Evolutionary conservation across 2,888 invertebrate species (phyloP).

Genomic region (Tenthredo mesomela): DNA sequence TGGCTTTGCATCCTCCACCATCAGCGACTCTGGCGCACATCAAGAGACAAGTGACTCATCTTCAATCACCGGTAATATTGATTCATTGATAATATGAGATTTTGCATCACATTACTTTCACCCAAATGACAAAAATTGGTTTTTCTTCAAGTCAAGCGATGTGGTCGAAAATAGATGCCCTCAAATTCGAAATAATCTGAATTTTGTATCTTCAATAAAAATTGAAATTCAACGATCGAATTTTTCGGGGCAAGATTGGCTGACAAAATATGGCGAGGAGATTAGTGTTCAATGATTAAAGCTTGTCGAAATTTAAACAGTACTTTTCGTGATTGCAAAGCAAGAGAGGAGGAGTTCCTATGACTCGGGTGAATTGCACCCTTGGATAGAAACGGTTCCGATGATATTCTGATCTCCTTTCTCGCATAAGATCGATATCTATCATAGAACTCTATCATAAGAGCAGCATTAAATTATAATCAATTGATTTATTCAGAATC

Average conservation of each 20-base stretch:
- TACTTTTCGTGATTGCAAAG: background rate
- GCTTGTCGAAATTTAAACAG: background rate
- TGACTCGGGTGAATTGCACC: background rate
- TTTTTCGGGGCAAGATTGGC: background rate
- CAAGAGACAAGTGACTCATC: slow-evolving; percentile 89
- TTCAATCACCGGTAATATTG: slow-evolving; percentile 77
- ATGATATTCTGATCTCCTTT: background rate
- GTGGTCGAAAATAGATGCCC: too few relatives aligned
- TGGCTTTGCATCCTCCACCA: slow-evolving; percentile 88
- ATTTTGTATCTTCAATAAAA: background rate
- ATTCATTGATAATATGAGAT: background rate
- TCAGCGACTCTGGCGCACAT: slow-evolving; percentile 90
- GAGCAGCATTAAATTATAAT: background rate
- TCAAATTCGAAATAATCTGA: too few relatives aligned
- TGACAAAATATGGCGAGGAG: background rate
- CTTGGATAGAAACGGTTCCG: background rate
- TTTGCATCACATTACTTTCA: background rate
- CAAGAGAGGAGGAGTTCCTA: background rate
- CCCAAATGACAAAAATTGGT: too few relatives aligned
- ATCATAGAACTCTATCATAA: background rate
- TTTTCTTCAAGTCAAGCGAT: background rate
- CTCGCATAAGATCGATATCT: background rate
- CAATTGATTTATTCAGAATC: slow-evolving; percentile 22
- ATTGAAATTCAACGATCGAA: background rate
- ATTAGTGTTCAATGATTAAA: background rate